Percentiles rank a stretch among this genome's conserved stretches.
phyloP scores from a whole-genome alignment of 2,797 vertebrate genomes.

The Crocidura indochinensis region DNA sequence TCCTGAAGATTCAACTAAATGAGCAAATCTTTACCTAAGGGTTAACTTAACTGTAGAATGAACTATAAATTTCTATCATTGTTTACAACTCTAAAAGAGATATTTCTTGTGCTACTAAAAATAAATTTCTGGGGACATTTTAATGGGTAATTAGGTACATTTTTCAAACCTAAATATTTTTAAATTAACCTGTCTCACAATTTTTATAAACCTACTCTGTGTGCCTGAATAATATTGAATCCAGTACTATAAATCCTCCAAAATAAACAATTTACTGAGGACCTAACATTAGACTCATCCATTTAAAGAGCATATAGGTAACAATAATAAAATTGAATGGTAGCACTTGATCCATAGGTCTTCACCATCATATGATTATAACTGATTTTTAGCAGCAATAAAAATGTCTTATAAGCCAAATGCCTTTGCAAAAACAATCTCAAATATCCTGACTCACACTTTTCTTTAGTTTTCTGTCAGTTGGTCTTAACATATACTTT shows the following conservation, averaged over 20 bases:
- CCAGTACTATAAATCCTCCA: not conserved
- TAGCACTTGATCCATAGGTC: not conserved
- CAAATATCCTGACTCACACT: conserved; percentile 54
- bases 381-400: conserved; percentile 19
- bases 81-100: not conserved
- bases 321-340: conserved; percentile 26
- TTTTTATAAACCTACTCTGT: conserved; percentile 10
- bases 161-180: conserved; percentile 34
- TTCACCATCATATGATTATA: not conserved
- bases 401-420: conserved; percentile 49
- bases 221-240: not conserved
- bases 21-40: conserved; percentile 38
- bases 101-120: conserved; percentile 5
- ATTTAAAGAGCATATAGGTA: not conserved
- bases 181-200: conserved; percentile 24
- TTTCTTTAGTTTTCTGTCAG: conserved; percentile 34
- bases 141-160: not conserved
- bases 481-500: conserved; percentile 24
- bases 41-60: conserved; percentile 3
- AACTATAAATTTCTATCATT: not conserved
- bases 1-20: conserved; percentile 39
- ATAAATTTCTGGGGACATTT: conserved; percentile 16
- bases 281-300: not conserved
- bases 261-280: conserved; percentile 5
- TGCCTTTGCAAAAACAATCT: conserved; percentile 54